Evolutionary conservation across 2,888 invertebrate genomes (phyloP).

Genomic region (Temnothorax ravouxi): DNA sequence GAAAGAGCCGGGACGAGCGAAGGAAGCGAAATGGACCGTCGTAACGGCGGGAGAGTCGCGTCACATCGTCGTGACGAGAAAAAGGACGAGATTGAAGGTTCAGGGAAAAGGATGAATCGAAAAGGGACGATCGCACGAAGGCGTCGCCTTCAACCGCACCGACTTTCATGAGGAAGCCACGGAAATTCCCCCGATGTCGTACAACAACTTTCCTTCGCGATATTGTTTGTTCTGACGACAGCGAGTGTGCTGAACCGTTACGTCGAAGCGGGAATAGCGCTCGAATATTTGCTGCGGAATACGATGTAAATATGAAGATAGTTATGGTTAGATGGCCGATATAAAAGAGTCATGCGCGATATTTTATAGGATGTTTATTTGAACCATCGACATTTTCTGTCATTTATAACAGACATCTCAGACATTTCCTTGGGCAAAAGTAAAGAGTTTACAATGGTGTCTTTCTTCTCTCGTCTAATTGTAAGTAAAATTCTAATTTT

Average conservation of each 20-base stretch:
- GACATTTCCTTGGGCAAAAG: background rate
- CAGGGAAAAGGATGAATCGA: constrained; percentile 76
- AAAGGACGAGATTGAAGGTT: constrained; percentile 36
- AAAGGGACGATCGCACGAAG: constrained; percentile 68
- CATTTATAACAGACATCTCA: constrained; percentile 18
- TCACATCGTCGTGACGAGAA: constrained; percentile 36
- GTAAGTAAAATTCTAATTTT: background rate
- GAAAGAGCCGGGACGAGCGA: constrained; percentile 40
- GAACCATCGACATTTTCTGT: constrained; percentile 30
- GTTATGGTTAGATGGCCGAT: constrained; percentile 25
- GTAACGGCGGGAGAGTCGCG: constrained; percentile 28
- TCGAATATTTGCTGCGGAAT: constrained; percentile 36
- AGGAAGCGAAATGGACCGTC: constrained; percentile 36
- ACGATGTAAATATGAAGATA: constrained; percentile 47
- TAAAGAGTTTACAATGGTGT: background rate
- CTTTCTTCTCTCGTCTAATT: background rate
- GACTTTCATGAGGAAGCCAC: constrained; percentile 72
- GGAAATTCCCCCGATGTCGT: constrained; percentile 55
- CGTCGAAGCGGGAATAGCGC: constrained; percentile 23
- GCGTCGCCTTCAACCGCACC: constrained; percentile 59
- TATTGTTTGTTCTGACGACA: constrained; percentile 47
- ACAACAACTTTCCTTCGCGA: constrained; percentile 45
- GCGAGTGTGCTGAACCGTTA: constrained; percentile 30
- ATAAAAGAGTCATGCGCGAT: constrained; percentile 22
- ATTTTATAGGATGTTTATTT: constrained; percentile 30